Evolutionary conservation across 2,888 invertebrate genomes (phyloP).

Genomic region (Calameuta idolon): DNA sequence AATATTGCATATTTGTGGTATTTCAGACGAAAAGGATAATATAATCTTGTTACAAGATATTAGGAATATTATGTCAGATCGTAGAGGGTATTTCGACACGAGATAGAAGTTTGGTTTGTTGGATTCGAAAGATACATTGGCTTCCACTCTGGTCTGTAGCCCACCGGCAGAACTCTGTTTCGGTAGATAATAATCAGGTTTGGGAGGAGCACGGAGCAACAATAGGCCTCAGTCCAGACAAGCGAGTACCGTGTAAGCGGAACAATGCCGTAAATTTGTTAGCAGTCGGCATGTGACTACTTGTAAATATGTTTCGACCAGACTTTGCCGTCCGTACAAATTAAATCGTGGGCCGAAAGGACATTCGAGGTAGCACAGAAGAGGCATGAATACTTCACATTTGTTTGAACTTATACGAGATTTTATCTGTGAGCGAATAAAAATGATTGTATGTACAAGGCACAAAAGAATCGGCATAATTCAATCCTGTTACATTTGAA

Average conservation of each 20-base stretch:
- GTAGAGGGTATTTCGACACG: not conserved
- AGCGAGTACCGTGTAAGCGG: not conserved
- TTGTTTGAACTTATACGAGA: not conserved
- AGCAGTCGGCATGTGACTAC: not conserved
- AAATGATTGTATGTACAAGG: no score
- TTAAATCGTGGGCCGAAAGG: not conserved
- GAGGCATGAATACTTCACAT: no score
- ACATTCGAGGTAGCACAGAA: not conserved
- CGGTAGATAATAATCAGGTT: not conserved
- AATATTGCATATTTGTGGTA: not conserved
- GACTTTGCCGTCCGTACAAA: not conserved
- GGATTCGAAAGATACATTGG: not conserved
- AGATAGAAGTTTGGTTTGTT: not conserved
- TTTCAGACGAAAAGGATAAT: not conserved
- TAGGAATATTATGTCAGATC: not conserved
- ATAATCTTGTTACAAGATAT: not conserved
- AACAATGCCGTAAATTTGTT: conserved; percentile 20
- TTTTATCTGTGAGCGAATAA: not conserved
- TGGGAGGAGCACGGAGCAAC: not conserved
- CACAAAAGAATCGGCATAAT: no score
- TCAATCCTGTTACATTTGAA: no score
- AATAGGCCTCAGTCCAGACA: not conserved
- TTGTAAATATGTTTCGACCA: not conserved
- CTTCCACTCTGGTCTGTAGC: not conserved
- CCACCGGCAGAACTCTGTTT: not conserved